Percentiles rank a stretch among this genome's conserved stretches.
Conservation (phyloP, 92 coral and sea anemone species). For the Umimayanthus chanpuru region DNA sequence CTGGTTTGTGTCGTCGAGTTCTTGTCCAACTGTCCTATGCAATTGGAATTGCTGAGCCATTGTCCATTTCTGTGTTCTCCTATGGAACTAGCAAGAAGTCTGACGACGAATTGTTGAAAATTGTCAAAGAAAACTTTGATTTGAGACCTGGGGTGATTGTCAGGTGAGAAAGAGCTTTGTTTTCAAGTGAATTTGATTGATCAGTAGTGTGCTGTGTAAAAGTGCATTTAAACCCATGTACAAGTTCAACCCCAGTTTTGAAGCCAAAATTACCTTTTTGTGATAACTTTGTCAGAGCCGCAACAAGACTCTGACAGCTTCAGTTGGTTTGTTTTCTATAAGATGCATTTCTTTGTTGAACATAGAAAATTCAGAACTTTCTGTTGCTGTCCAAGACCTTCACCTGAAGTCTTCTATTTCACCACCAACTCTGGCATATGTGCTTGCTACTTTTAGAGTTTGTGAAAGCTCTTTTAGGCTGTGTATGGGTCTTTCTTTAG, state of each 20-base stretch:
- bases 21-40: constrained; percentile 97
- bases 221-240: too few species aligned
- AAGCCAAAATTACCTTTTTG: too few species aligned
- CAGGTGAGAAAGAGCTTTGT: constrained; percentile 63
- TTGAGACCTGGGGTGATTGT: constrained; percentile 95
- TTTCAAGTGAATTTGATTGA: not conserved
- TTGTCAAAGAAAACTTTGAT: constrained; percentile 92
- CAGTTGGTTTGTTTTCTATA: too few species aligned
- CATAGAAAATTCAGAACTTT: too few species aligned
- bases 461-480: not conserved
- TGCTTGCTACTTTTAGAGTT: not conserved
- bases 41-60: constrained; percentile 96
- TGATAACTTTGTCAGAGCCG: too few species aligned
- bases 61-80: constrained; percentile 94
- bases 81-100: constrained; percentile 87
- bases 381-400: too few species aligned
- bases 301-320: too few species aligned
- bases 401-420: too few species aligned
- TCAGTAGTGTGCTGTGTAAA: not conserved
- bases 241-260: too few species aligned
- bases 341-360: too few species aligned
- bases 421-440: too few species aligned
- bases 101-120: constrained; percentile 88
- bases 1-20: constrained; percentile 90
- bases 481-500: not conserved